Base-by-base conservation (phyloP, 2,113 vertebrate species). In the Cnemophilus loriae region DNA sequence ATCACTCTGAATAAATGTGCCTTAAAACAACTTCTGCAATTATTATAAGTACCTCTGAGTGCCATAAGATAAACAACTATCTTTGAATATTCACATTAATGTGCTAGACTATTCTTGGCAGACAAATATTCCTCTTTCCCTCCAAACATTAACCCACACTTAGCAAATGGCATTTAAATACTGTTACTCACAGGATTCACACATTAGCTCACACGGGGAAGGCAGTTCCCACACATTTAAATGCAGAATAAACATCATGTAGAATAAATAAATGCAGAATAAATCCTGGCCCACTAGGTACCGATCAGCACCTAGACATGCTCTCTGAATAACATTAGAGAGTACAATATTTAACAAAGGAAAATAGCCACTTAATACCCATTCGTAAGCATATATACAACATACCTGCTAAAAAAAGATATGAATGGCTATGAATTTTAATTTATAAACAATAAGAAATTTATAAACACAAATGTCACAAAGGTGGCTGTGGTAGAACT, bases 1-100 rank as follows among this genome's bases (percentile, higher is more conserved):
- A 96, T 96, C 27, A 56, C 82, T 92, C 77, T 81, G 90, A 97
- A 97, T 95, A 98, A 97, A 97, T 96, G 93, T 94, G 71, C 95
- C 93, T 93, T 95, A 97, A 96, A 97, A 97, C 90, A 95, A 96
- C 89, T 97, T 96, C 37, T 84, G 95, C 90, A 95, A 97, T 97
- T 98, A 97, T 39, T 96, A 26, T 96, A 98, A 97, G 93, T 93
- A 96, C 91, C 92, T 96, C 88, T 64, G 96, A 97, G 96, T 97
- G 87, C 96, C 96, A 92, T 97, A 97, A 97, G 93, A 97, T 96
- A 97, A 97, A 97, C 93, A 97, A 96, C 95, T 96, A 92, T 94
- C 92, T 97, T 91, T 95, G 95, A 97, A 97, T 96, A 96, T 96
- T 96, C 33, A n/a, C 96, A 95, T 97, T 97, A 97, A 98, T 95